Evolutionary conservation across 2,797 vertebrate species (phyloP), one percentile per base, ranked within the genome.

Genomic region (Scleropages formosus): DNA sequence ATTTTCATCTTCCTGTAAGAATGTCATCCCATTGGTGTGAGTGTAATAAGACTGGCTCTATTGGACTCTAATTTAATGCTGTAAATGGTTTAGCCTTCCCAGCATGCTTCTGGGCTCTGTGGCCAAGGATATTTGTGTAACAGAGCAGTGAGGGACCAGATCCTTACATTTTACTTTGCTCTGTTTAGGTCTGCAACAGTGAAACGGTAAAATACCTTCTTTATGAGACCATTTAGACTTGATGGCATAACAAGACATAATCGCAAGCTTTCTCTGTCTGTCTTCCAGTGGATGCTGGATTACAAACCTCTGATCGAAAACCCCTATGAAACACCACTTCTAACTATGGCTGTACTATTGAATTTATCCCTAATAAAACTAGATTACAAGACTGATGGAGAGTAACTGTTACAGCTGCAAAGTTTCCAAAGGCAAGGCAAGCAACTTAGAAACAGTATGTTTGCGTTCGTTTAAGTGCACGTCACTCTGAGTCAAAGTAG

Each of bases 91-190:
- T 85, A 86, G 81, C 70, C 7, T 70, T 65, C 47, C 49, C 26
- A 44, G 46, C 46, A 20, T n/a, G 7, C 44, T 63, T 62, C 24
- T 24, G 39, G 39, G n/a, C n/a, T n/a, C n/a, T n/a, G n/a, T n/a
- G n/a, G n/a, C n/a, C n/a, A n/a, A n/a, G 82, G 71, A 75, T 83
- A 80, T 84, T n/a, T 86, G 85, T 83, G 85, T 84, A 79, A 88
- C 85, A 79, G 84, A 79, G 49, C 22, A 46, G 20, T 18, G 27
- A 12, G 46, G 46, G 67, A 67, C 51, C 39, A 82, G 83, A 77
- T 51, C 79, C 80, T 77, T 80, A 77, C 80, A 85, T 79, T 80
- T 78, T 84, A 85, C 84, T 81, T 88, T 79, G 81, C 81, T 85
- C 85, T 84, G 61, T 16, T 31, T 44, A 13, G 66, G 26, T 62